Evolutionary conservation across 2,113 vertebrate species (phyloP), one percentile per base, ranked within the genome.

Genomic region (Tachycineta bicolor): DNA sequence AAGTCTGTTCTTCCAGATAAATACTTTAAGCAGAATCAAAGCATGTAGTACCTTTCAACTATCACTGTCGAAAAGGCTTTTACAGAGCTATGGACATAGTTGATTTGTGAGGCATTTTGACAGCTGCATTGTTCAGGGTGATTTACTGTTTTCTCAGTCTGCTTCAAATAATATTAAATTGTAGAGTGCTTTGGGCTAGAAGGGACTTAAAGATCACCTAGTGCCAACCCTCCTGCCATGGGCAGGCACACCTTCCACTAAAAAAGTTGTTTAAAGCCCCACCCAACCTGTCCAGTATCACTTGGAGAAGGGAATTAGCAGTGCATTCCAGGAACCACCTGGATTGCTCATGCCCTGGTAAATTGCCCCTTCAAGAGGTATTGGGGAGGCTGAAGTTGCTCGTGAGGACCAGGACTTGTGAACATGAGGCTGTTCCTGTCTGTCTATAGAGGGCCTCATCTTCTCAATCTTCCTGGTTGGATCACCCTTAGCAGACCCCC

Each of bases 251-350:
- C 15, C 43, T 76, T 70, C 43, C 26, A 8, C 7, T 49, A 6
- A 26, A 63, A 52, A 41, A 37, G 34, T 37, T 77, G 22, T 52
- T 73, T 17, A 52, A 65, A 50, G 28, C 17, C 46, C n/a, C 14
- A 22, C 18, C 28, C 58, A 29, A 2, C 16, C 29, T 52, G 11
- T 44, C 44, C 37, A 33, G 22, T 59, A 17, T 74, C 15, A 52
- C 33, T 52, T 67, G 37, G 60, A 46, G 37, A 60, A 60, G 23
- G 16, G 37, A 82, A 19, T 67, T 28, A 43, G 12, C 44, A 67
- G 15, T 0, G 1, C 15, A 10, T n/a, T 52, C 52, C 33, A 67
- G 60, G 69, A 67, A 39, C 53, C 0, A 0, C 37, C 33, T 59
- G 15, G 26, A 22, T 59, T 52, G 33, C 37, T 81, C 1, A 0